Evolutionary conservation across 1,140 invertebrate species (phyloP).

Genomic region (Vollenhovia emeryi): DNA sequence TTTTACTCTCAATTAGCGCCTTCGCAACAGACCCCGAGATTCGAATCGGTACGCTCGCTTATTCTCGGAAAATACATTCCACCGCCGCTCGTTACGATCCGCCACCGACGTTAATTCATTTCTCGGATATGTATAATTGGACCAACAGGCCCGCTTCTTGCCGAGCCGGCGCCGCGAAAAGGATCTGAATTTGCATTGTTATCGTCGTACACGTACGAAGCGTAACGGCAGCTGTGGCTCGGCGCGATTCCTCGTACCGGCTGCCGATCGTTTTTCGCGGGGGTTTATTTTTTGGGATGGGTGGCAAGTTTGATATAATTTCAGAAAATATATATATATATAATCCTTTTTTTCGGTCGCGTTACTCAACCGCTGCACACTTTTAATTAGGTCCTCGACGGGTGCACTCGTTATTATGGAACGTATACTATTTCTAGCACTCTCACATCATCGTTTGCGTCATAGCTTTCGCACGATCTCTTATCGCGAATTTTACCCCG

Average conservation of each 20-base stretch:
- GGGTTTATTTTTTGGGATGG: too few species aligned
- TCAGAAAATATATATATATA: neutral
- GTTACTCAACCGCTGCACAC: neutral
- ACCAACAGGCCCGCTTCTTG: slow-evolving; percentile 10
- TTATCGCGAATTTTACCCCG: slow-evolving; percentile 35
- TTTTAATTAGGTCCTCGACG: slow-evolving; percentile 10
- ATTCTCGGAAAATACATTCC: slow-evolving; percentile 58
- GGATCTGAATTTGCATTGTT: slow-evolving; percentile 40
- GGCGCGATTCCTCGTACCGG: neutral
- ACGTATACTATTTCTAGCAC: slow-evolving; percentile 5
- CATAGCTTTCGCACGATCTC: slow-evolving; percentile 29
- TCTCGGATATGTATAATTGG: slow-evolving; percentile 74
- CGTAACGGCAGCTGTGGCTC: neutral
- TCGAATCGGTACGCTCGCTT: slow-evolving; percentile 48
- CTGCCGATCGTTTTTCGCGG: neutral
- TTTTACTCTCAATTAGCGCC: slow-evolving; percentile 79
- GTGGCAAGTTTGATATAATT: neutral
- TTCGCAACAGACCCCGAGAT: slow-evolving; percentile 73
- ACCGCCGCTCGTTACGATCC: slow-evolving; percentile 55
- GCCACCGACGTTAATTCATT: slow-evolving; percentile 76
- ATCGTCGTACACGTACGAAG: neutral
- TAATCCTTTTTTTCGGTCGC: neutral
- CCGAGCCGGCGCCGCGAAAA: slow-evolving; percentile 34
- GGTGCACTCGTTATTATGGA: slow-evolving; percentile 2
- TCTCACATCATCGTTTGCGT: slow-evolving; percentile 23